Base-by-base conservation (phyloP, 2,888 invertebrate species). In the Mythimna pallens region DNA sequence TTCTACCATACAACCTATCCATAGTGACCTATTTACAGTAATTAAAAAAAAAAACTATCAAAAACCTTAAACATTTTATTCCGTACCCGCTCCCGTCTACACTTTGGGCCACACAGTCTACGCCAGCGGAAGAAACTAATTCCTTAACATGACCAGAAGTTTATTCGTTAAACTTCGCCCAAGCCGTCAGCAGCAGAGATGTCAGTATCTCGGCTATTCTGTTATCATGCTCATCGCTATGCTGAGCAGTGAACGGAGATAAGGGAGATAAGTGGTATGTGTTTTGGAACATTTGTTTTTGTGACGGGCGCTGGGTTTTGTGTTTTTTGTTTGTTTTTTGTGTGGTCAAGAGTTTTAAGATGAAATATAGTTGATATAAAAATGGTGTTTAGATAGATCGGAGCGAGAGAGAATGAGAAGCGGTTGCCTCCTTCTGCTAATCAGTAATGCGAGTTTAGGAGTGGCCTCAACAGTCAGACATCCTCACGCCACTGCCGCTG, bases 91-190 rank as follows among this genome's bases (percentile, higher is more conserved):
- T 79, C 0, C 6, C 50, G 25, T 87, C 63, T 30, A 3, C 73
- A 9, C 30, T 75, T 86, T 78, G 62, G 0, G 36, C 86, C 88
- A 70, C 47, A 69, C 69, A 86, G 84, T 83, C 83, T 89, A 90
- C 91, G 78, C 79, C 82, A 84, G 82, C 84, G 93, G 94, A 93
- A 93, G 94, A 94, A 94, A 93, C 93, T 94, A 94, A 94, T 94
- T 93, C 91, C 93, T 93, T 91, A 92, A 91, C 94, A 91, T 91
- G 90, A 87, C 89, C 84, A 82, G 85, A 94, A 94, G 91, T 94
- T 94, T 94, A 93, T 94, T 94, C 94, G 94, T 94, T 94, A 93
- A 94, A 94, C 92, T 94, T 93, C 73, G 73, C 62, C 81, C 83
- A 71, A 84, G 88, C 87, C 88, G 91, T 91, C 91, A 90, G 78